Evolutionary conservation across 1,140 invertebrate species (phyloP), one percentile per base, ranked within the genome.

Genomic region (Pseudachorutes palmiensis): DNA sequence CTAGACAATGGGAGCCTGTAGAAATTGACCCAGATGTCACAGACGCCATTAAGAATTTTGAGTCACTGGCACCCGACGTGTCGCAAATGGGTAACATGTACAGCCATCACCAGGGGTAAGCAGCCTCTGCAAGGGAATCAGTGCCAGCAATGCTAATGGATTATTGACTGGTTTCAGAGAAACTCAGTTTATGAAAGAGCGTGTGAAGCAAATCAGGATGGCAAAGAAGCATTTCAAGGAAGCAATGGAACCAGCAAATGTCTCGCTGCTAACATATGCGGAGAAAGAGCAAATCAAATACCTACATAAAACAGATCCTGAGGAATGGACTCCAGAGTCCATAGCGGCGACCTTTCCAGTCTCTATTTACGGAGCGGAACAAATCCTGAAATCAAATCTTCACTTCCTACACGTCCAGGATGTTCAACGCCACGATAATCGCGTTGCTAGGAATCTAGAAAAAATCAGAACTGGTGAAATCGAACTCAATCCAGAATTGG

Each of bases 261-360:
- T 86, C 0, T 88, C 85, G 74, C 82, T 94, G n/a, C 74, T 94
- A 64, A 90, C 89, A 0, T 91, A 86, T 81, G 82, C 84, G 69
- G 91, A 93, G 75, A 92, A 89, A 75, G 83, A 91, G 78, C 85
- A 92, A 78, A 92, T 94, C 58, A 79, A 83, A 58, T 82, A 84
- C 70, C 79, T 94, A 1, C 82, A 89, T 74, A 70, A 79, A 26
- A 79, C 80, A 19, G 80, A 90, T 78, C 84, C 88, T 14, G 78
- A 85, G 33, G 83, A 86, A 74, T 94, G 90, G 89, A 86, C 83
- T 1, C 74, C 83, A 2, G 84, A 89, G 66, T 84, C 76, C 68
- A 78, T 94, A 24, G 82, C 88, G 3, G 84, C 90, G 75, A 86
- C 87, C 76, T 94, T 92, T 81, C 91, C 90, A 48, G 84, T 86